A percentile compares a stretch with the other conserved stretches of the same genome.
Conservation (phyloP, 1,140 invertebrate genomes). For the Heliconius eleuchia region DNA sequence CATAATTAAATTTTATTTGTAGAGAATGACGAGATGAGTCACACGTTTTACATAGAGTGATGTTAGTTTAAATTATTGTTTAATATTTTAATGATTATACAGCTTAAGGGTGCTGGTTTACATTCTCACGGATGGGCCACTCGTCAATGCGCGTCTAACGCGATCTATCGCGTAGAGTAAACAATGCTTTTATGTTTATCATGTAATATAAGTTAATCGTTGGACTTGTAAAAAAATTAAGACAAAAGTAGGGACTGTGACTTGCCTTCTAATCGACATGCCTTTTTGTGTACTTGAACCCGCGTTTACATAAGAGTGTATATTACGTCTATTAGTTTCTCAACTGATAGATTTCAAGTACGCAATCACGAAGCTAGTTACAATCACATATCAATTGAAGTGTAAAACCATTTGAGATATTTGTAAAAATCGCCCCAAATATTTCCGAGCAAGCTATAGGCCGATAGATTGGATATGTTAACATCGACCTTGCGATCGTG, state of each 20-base stretch:
- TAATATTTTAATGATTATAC: conserved; percentile 58
- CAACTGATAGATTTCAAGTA: conserved; percentile 16
- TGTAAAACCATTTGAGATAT: conserved; percentile 20
- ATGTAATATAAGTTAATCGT: conserved; percentile 59
- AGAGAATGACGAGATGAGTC: conserved; percentile 53
- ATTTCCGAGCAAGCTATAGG: conserved; percentile 36
- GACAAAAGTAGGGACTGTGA: conserved; percentile 59
- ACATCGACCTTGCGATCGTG: conserved; percentile 46
- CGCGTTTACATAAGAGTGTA: conserved; percentile 22
- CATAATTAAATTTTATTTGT: conserved; percentile 77
- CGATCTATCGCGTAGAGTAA: conserved; percentile 43
- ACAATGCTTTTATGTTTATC: conserved; percentile 60
- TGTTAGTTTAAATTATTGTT: conserved; percentile 72
- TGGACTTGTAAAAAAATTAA: conserved; percentile 43
- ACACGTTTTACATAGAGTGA: conserved; percentile 61
- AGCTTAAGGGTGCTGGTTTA: conserved; percentile 64
- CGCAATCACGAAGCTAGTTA: conserved; percentile 27
- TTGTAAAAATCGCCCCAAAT: conserved; percentile 53
- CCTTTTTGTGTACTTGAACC: conserved; percentile 60
- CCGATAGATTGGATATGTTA: conserved; percentile 44
- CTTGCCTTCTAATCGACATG: conserved; percentile 73
- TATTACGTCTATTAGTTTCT: conserved; percentile 12
- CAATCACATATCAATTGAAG: conserved; percentile 36
- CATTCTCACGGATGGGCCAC: conserved; percentile 59
- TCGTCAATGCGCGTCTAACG: conserved; percentile 48